Base-by-base conservation (phyloP, 2,113 vertebrate species). In the Ceuthmochares aereus region DNA sequence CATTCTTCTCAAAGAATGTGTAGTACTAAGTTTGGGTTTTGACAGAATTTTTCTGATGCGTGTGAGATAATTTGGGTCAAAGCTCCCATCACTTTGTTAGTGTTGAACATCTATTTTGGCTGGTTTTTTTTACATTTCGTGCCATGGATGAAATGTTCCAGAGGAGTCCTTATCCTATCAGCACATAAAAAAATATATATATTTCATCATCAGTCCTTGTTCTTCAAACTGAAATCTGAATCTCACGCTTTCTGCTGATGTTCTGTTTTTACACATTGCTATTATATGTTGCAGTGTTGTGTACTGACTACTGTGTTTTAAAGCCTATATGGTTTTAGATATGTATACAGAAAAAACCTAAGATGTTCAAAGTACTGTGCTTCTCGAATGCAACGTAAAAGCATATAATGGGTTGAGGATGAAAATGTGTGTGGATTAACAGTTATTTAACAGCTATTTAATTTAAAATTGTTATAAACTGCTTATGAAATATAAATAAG, bases 401-500 rank as follows among this genome's bases (percentile, higher is more conserved):
- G 40, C 60, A 55, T 23, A 16, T 62, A 77, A 76, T 72, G 73
- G 20, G 40, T 36, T 73, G 80, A 82, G 76, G 52, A 87, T n/a
- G 25, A 49, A 55, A 68, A 84, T 43, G 5, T 45, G 6, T 14
- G 26, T 54, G 45, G 49, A 79, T 91, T 89, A 90, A 58, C 54
- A 72, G 32, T 72, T 95, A 66, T 49, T 94, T 83, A 95, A 76
- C 36, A 76, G 69, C 63, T 81, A 29, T 80, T 92, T 90, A 78
- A 93, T 87, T 88, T 47, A 63, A 63, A 83, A 5, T 55, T 78
- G 69, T 89, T 74, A 47, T 75, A 75, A 84, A 84, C n/a, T 75
- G 73, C 49, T 10, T 79, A 7, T 37, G 14, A 73, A 90, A 60
- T 64, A 72, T 25, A 84, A 84, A 43, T 70, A 63, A 77, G 64